Evolutionary conservation across 2,797 vertebrate species (phyloP).

Genomic region (Channa striata): DNA sequence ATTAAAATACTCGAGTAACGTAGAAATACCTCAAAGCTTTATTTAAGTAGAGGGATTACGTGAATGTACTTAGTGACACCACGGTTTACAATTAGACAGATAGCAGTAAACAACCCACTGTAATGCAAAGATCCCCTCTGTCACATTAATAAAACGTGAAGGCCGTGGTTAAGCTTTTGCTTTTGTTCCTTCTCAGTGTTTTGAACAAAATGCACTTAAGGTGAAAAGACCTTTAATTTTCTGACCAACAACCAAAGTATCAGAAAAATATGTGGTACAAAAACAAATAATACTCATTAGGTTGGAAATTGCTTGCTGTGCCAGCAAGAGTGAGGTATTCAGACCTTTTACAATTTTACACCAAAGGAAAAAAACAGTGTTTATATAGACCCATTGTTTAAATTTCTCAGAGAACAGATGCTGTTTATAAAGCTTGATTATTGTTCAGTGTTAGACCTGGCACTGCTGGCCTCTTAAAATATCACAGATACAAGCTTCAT

Average conservation of each 20-base stretch:
- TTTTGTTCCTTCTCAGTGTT: constrained; percentile 34
- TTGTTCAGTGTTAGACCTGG: constrained; percentile 56
- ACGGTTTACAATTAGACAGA: no score
- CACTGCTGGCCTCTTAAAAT: constrained; percentile 53
- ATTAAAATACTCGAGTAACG: no score
- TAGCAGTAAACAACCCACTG: no score
- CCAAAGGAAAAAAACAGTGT: constrained; percentile 1
- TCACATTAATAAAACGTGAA: constrained; percentile 5
- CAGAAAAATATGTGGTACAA: neutral
- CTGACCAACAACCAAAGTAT: neutral
- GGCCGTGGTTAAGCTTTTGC: constrained; percentile 65
- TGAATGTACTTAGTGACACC: no score
- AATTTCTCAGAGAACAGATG: constrained; percentile 57
- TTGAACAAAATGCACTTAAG: constrained; percentile 17
- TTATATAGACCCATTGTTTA: constrained; percentile 38
- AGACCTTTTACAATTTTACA: constrained; percentile 27
- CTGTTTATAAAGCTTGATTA: constrained; percentile 42
- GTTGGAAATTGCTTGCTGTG: neutral
- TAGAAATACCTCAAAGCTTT: no score
- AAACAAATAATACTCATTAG: neutral
- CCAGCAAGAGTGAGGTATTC: neutral
- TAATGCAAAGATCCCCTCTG: neutral
- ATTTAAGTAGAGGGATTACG: no score
- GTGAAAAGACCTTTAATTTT: neutral
- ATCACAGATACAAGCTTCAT: constrained; percentile 59